A percentile compares a stretch with the other conserved stretches of the same genome.
Evolutionary conservation across 2,113 vertebrate species (phyloP).

Genomic region (Apodemus speciosus): DNA sequence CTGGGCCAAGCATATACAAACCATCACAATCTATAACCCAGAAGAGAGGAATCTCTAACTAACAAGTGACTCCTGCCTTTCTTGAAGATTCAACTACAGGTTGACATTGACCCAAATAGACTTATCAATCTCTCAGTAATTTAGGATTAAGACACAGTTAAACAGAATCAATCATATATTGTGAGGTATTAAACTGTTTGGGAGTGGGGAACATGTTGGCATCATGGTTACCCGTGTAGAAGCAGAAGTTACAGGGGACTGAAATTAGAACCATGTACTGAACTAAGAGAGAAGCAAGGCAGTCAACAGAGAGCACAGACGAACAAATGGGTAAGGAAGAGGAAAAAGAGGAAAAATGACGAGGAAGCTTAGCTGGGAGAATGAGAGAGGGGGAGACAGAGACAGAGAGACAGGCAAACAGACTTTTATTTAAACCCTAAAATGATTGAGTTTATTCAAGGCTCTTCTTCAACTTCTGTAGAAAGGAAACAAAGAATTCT

Average conservation of each 20-base stretch:
- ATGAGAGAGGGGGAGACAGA: not conserved
- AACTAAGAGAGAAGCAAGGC: not conserved
- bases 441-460: not conserved
- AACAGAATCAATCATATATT: not conserved
- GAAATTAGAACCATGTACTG: not conserved
- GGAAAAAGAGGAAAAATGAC: not conserved
- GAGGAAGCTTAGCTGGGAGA: not conserved
- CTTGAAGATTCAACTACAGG: not conserved
- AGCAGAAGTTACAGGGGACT: not conserved
- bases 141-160: not conserved
- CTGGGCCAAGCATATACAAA: too few species aligned
- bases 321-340: conserved; percentile 7
- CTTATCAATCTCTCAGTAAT: not conserved
- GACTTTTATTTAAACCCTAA: not conserved
- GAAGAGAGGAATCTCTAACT: not conserved
- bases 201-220: not conserved
- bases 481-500: conserved; percentile 38
- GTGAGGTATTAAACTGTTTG: not conserved
- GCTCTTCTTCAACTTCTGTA: not conserved
- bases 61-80: not conserved
- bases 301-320: not conserved
- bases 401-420: not conserved
- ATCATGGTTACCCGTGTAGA: not conserved
- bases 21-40: not conserved
- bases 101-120: not conserved